Base-by-base conservation (phyloP, 2,797 vertebrate genomes). In the Xyrichtys novacula region DNA sequence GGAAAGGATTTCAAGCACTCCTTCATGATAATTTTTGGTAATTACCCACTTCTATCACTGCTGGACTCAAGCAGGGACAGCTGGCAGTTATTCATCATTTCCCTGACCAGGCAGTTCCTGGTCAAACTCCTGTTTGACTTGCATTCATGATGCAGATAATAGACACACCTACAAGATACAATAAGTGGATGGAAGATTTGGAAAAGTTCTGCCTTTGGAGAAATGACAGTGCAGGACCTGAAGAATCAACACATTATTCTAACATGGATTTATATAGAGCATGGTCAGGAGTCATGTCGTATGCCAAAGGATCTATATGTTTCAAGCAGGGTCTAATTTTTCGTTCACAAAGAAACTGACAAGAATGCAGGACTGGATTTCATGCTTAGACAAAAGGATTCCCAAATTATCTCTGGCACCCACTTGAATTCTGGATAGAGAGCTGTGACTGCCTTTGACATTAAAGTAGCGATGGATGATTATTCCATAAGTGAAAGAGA, bases 381-480 rank as follows among this genome's bases (percentile, higher is more conserved):
- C 22, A 53, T 7, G 31, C 14, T 34, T 34, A 9, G 48, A 70
- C 28, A 34, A 29, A 66, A 5, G 17, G 2, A 55, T 49, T 59
- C 28, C 34, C 55, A n/a, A 56, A 52, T 43, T 32, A 63, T 60
- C 14, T 52, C 36, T 53, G 22, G 5, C 4, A 12, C 47, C 14
- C 31, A 17, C 5, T 23, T 28, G n/a, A 56, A 25, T 43, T 55
- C 19, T 17, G 10, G 42, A 47, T 14, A 61, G 8, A 56, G 8
- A 65, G 15, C 16, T 47, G 19, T 1, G 8, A 65, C 44, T 56
- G 57, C 19, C 25, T 65, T 49, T 34, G 46, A 65, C 28, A 65
- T 60, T 59, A 19, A 58, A 55, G 70, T 34, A 16, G 11, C 26
- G 26, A 53, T 5, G 1, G 31, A 64, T 57, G 53, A 25, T 42